These are phyloP conservation scores for Suncus etruscus DNA, from an alignment of 2,113 vertebrate genomes.

Conservation along the genomic window DNA sequence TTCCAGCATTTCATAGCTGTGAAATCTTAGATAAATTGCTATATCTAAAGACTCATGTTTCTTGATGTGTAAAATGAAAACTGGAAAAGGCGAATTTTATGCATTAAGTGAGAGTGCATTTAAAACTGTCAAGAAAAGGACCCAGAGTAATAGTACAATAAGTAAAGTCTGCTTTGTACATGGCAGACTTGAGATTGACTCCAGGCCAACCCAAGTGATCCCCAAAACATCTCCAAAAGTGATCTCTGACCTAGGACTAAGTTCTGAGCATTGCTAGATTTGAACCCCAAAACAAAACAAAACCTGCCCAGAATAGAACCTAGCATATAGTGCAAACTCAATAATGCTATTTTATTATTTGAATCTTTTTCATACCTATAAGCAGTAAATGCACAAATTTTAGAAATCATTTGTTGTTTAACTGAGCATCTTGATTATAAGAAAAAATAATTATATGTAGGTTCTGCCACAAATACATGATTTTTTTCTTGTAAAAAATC, in stretches of 20 bases:
- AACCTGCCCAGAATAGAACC: background rate
- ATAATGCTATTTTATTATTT: conserved; percentile 11
- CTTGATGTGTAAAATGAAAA: background rate
- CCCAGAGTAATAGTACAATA: no score
- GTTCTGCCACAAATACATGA: background rate
- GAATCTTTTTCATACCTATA: background rate
- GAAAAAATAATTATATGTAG: background rate
- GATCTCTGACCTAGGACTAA: no score
- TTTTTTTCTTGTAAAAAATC: background rate
- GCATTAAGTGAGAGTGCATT: background rate
- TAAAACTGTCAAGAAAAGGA: no score
- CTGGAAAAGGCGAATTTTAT: background rate
- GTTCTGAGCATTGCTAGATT: no score
- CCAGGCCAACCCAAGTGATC: no score
- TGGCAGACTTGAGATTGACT: no score
- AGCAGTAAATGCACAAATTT: background rate
- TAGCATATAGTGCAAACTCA: background rate
- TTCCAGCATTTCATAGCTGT: background rate
- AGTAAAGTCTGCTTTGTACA: no score
- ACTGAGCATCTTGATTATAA: background rate
- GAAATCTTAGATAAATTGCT: background rate
- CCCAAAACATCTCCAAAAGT: no score
- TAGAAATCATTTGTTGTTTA: conserved; percentile 4
- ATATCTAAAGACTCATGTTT: background rate
- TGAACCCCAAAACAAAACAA: background rate